Conservation (phyloP, 2,797 vertebrate species). For the Florisuga fusca region DNA sequence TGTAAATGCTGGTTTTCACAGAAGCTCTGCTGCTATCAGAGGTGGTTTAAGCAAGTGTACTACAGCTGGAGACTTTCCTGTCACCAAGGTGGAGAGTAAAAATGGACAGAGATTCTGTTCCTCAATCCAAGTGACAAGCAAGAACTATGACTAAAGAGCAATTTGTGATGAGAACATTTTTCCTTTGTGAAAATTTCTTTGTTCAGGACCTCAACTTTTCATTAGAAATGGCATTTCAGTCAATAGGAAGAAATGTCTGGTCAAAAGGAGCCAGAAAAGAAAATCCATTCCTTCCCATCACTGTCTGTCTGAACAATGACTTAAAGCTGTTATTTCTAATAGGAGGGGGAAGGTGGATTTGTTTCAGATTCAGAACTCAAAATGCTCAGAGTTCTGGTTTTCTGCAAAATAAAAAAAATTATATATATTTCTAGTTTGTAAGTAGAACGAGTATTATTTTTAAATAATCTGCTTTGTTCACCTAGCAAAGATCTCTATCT, state of each 20-base stretch:
- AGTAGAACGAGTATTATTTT: not conserved
- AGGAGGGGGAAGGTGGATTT: not conserved
- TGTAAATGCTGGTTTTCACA: not conserved
- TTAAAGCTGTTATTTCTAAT: not conserved
- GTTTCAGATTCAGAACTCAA: not conserved
- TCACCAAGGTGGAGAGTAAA: not conserved
- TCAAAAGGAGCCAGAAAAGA: not conserved
- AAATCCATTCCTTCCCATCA: not conserved
- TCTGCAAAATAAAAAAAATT: not conserved
- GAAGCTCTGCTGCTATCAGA: not conserved
- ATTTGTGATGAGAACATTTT: not conserved
- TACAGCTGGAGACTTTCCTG: not conserved
- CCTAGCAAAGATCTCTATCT: not conserved
- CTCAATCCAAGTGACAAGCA: not conserved
- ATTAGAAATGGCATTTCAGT: not conserved
- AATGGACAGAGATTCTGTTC: not conserved
- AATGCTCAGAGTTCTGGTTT: not conserved
- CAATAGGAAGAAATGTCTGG: not conserved
- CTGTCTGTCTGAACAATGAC: not conserved
- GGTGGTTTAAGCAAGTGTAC: not conserved
- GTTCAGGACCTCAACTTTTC: not conserved
- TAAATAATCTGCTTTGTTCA: not conserved
- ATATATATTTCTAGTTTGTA: not conserved
- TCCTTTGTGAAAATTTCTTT: not conserved
- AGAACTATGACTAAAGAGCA: not conserved